Conservation (phyloP, 2,888 invertebrate genomes). For the Hirtodrosophila histrioides region DNA sequence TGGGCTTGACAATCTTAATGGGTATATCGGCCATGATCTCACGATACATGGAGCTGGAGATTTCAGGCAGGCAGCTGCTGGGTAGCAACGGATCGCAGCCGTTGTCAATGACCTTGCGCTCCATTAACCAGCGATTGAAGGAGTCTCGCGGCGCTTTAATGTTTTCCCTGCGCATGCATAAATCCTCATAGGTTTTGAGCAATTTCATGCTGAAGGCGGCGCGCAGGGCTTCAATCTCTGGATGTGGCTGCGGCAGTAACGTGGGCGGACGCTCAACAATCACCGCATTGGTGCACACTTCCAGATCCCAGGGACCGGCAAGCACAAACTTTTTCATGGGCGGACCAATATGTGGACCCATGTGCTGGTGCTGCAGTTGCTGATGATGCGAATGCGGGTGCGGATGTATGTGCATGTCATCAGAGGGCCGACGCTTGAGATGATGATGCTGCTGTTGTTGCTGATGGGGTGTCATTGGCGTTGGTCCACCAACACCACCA, state of each 20-base stretch:
- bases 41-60: conserved; percentile 97
- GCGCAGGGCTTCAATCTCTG: conserved; percentile 95
- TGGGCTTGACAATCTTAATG: conserved; percentile 96
- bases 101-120: conserved; percentile 95
- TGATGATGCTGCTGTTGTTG: conserved; percentile 73
- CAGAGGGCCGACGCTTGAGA: conserved; percentile 83
- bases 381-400: conserved; percentile 70
- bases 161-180: conserved; percentile 95
- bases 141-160: conserved; percentile 98
- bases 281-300: conserved; percentile 95
- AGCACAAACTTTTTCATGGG: conserved; percentile 93
- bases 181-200: conserved; percentile 95
- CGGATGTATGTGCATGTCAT: conserved; percentile 82
- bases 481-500: conserved; percentile 60
- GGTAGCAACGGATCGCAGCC: conserved; percentile 96
- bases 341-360: conserved; percentile 86
- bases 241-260: conserved; percentile 95
- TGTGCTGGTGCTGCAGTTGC: conserved; percentile 65
- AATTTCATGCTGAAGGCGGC: conserved; percentile 93
- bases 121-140: conserved; percentile 98
- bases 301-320: conserved; percentile 97
- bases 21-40: conserved; percentile 99
- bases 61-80: conserved; percentile 95
- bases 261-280: conserved; percentile 92
- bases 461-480: conserved; percentile 76